Percentiles rank a stretch among this genome's conserved stretches.
These are phyloP conservation scores for Melanostoma mellinum DNA, from an alignment of 2,888 invertebrate species.

Conservation along the genomic window DNA sequence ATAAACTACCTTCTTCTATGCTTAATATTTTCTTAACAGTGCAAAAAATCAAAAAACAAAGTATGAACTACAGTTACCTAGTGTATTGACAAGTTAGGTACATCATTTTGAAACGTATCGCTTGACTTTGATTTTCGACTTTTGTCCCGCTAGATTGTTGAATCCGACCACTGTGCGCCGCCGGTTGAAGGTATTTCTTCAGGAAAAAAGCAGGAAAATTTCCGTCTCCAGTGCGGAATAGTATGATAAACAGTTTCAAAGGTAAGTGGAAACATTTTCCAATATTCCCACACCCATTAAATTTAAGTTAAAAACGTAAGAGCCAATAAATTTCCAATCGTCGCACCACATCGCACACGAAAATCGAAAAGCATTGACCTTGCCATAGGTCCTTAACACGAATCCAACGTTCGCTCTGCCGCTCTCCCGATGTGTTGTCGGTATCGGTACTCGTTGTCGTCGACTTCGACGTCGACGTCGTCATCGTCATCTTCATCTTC, in stretches of 20 bases:
- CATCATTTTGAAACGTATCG: too few relatives aligned
- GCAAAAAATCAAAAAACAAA: too few relatives aligned
- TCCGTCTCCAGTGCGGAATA: constrained; percentile 62
- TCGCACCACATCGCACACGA: constrained; percentile 56
- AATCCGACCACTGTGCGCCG: too few relatives aligned
- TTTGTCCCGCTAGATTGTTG: too few relatives aligned
- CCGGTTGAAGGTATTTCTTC: constrained; percentile 14
- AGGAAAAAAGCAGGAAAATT: constrained; percentile 36
- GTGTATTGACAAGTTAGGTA: too few relatives aligned
- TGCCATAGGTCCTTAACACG: constrained; percentile 74
- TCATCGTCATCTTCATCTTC: constrained; percentile 2
- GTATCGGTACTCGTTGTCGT: constrained; percentile 28
- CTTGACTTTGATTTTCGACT: too few relatives aligned
- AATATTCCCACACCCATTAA: background rate
- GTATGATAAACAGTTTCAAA: constrained; percentile 75
- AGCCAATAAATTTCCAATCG: constrained; percentile 16
- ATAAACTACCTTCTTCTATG: too few relatives aligned
- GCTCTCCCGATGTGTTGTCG: constrained; percentile 14
- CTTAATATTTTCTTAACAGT: too few relatives aligned
- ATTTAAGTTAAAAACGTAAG: background rate
- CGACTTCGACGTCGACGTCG: background rate
- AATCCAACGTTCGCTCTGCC: constrained; percentile 53
- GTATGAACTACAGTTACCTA: too few relatives aligned
- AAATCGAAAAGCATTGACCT: constrained; percentile 76
- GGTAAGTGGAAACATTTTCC: constrained; percentile 54